These are phyloP conservation scores for Coregonus ussuriensis DNA, from an alignment of 2,797 vertebrate species.

Conservation along the genomic window DNA sequence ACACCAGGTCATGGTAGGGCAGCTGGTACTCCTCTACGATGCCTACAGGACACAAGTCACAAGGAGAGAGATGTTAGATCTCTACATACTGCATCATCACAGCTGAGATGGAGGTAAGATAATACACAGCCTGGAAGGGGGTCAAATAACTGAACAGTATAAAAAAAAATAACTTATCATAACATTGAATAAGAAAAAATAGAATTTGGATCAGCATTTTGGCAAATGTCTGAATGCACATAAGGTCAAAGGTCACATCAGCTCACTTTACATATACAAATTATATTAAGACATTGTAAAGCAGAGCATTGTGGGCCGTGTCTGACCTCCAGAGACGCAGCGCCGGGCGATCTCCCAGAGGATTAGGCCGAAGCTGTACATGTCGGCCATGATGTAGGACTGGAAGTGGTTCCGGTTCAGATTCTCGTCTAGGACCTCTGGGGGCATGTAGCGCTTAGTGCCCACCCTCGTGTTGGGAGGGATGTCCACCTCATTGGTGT, in stretches of 20 bases:
- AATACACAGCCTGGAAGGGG: no score
- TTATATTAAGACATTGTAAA: background rate
- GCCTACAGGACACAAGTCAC: constrained; percentile 66
- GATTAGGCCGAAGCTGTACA: constrained; percentile 98
- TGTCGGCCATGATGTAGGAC: constrained; percentile 98
- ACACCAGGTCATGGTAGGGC: constrained; percentile 91
- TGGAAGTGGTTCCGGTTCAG: constrained; percentile 93
- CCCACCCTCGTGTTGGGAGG: constrained; percentile 93
- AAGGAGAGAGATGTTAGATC: background rate
- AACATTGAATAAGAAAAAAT: background rate
- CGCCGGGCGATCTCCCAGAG: constrained; percentile 93
- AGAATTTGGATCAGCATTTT: background rate
- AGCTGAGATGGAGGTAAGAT: no score
- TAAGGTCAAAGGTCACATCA: background rate
- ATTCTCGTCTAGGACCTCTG: constrained; percentile 94
- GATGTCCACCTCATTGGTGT: constrained; percentile 95
- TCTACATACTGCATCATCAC: no score
- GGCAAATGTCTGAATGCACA: background rate
- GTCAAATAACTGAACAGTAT: no score
- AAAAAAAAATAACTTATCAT: no score
- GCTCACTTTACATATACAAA: background rate
- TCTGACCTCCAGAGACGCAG: constrained; percentile 91
- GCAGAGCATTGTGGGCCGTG: background rate
- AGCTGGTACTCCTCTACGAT: constrained; percentile 96
- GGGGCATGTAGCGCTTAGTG: constrained; percentile 98